phyloP scores from a whole-genome alignment of 2,113 vertebrate genomes.

The Alosa alosa region DNA sequence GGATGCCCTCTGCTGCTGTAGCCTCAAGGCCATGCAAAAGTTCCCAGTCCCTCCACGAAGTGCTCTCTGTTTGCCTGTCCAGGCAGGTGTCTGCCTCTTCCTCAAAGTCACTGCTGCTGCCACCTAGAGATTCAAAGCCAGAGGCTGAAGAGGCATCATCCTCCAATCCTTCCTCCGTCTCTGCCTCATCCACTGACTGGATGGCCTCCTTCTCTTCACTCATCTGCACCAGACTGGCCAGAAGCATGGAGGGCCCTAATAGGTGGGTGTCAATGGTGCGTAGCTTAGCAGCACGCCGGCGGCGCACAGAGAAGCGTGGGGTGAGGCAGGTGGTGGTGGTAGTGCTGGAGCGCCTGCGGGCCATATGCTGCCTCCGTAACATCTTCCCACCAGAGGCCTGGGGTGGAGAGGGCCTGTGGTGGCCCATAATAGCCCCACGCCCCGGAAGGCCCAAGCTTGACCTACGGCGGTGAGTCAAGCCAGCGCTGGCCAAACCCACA shows the following conservation, averaged over 20 bases:
- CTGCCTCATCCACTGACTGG: background rate
- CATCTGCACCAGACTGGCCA: slow-evolving; percentile 73
- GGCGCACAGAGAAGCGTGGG: slow-evolving; percentile 73
- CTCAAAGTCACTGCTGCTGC: slow-evolving; percentile 29
- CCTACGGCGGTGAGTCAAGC: slow-evolving; percentile 63
- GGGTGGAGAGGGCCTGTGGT: background rate
- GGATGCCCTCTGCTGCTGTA: slow-evolving; percentile 28
- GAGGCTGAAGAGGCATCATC: slow-evolving; percentile 42
- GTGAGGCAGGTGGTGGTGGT: slow-evolving; percentile 60
- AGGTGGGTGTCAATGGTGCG: slow-evolving; percentile 66
- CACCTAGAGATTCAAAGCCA: slow-evolving; percentile 43
- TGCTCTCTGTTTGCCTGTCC: slow-evolving; percentile 11
- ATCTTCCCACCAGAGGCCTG: background rate
- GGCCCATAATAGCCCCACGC: background rate
- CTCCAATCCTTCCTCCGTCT: slow-evolving; percentile 18
- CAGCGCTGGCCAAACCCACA: slow-evolving; percentile 75
- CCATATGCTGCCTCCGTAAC: background rate
- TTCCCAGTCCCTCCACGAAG: slow-evolving; percentile 31
- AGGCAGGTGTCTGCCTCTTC: background rate
- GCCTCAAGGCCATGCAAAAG: background rate
- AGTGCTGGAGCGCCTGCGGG: slow-evolving; percentile 71
- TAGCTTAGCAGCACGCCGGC: slow-evolving; percentile 38
- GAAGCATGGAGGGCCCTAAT: slow-evolving; percentile 70
- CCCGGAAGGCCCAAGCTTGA: slow-evolving; percentile 54
- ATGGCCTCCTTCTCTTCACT: slow-evolving; percentile 50